Conservation (phyloP, 2,113 vertebrate species). For the Myiagra hebetior region DNA sequence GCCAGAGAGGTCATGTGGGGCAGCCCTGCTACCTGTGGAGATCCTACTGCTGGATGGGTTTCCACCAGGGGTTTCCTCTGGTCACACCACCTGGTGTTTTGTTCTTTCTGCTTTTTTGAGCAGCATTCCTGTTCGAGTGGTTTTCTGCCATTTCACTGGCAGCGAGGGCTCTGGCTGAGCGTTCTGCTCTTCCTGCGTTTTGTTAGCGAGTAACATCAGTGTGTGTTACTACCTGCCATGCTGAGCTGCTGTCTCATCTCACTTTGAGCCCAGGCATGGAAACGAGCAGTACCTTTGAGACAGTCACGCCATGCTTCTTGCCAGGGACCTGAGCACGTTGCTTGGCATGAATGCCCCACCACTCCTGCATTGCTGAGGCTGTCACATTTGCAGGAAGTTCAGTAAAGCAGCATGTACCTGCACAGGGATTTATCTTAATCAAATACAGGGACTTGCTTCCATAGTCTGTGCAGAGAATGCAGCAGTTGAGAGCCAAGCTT, state of each 20-base stretch:
- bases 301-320: rapidly evolving
- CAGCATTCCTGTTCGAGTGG: background rate
- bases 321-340: rapidly evolving
- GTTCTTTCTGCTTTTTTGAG: background rate
- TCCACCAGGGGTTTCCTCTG: background rate
- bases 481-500: background rate
- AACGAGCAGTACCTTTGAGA: background rate
- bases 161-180: background rate
- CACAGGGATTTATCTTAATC: slow-evolving; percentile 5
- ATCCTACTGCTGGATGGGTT: background rate
- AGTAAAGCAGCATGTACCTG: background rate
- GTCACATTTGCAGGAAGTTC: background rate
- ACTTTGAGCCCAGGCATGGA: background rate
- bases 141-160: background rate
- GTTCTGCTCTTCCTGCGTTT: background rate
- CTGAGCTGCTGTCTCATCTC: background rate
- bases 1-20: rapidly evolving
- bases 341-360: background rate
- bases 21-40: background rate
- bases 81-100: background rate
- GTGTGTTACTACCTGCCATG: background rate
- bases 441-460: background rate
- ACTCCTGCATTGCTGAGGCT: background rate
- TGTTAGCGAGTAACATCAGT: background rate
- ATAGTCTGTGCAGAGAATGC: background rate